Evolutionary conservation across 2,888 invertebrate species (phyloP).

Genomic region (Metopia argyrocephala): DNA sequence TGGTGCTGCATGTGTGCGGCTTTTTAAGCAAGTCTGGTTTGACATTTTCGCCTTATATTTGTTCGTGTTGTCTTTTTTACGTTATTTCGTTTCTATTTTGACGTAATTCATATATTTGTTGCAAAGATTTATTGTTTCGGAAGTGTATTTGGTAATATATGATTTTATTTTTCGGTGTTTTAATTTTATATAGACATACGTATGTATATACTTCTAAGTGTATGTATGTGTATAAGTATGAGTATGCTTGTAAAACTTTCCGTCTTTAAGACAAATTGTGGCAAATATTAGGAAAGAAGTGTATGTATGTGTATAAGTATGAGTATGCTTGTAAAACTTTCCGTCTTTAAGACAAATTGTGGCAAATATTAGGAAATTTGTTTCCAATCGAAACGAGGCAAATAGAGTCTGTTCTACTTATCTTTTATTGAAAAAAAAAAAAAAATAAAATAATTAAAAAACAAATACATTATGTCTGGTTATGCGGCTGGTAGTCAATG

Average conservation of each 20-base stretch:
- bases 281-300: background rate
- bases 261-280: background rate
- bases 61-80: background rate
- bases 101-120: background rate
- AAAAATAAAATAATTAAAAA: too few relatives aligned
- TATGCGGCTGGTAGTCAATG: too few relatives aligned
- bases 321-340: background rate
- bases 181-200: too few relatives aligned
- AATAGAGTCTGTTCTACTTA: too few relatives aligned
- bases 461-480: too few relatives aligned
- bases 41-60: conserved; percentile 32
- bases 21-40: conserved; percentile 21
- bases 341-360: background rate
- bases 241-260: background rate
- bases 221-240: background rate
- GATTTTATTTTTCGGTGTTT: conserved; percentile 12
- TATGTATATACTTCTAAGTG: background rate
- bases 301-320: background rate
- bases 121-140: conserved; percentile 58
- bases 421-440: too few relatives aligned
- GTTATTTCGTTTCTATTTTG: background rate
- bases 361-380: conserved; percentile 9
- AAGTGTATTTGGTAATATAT: conserved; percentile 54
- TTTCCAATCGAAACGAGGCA: background rate
- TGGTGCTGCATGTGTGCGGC: conserved; percentile 20